Conservation (phyloP, 1,140 invertebrate species). For the Oncopeltus fasciatus region DNA sequence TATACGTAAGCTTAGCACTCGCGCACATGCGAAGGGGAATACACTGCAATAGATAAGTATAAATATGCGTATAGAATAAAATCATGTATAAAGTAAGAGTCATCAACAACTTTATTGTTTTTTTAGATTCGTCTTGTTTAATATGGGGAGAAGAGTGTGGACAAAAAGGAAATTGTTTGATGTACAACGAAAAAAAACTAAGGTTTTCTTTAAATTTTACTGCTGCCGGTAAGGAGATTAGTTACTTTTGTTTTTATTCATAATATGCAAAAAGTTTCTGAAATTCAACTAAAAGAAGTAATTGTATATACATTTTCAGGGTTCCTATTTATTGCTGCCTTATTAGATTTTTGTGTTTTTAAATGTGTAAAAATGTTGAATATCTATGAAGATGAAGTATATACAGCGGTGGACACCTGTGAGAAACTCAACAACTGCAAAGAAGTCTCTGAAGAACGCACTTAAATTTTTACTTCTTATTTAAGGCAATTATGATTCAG, state of each 20-base stretch:
- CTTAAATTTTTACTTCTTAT: too few species aligned
- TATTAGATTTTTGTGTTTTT: constrained; percentile 2
- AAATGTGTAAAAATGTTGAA: constrained; percentile 2
- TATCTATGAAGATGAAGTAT: constrained; percentile 12
- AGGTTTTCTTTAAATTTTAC: constrained; percentile 25
- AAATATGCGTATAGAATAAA: not conserved
- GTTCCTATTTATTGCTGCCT: constrained; percentile 1
- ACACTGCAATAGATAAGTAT: not conserved
- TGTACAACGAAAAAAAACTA: constrained; percentile 26
- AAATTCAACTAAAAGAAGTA: not conserved
- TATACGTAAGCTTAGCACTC: too few species aligned
- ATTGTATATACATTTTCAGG: not conserved
- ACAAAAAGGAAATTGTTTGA: constrained; percentile 28
- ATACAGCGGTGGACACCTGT: not conserved
- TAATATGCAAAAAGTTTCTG: not conserved
- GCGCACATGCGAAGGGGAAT: too few species aligned
- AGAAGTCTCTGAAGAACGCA: too few species aligned
- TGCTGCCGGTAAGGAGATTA: constrained; percentile 19
- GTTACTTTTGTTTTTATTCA: constrained; percentile 15
- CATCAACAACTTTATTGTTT: not conserved
- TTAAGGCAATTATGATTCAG: too few species aligned
- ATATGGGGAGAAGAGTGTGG: constrained; percentile 29
- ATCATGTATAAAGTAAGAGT: not conserved
- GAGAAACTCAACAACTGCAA: not conserved
- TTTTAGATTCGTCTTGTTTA: constrained; percentile 26